Evolutionary conservation across 2,888 invertebrate genomes (phyloP).

Genomic region (Machimus atricapillus): DNA sequence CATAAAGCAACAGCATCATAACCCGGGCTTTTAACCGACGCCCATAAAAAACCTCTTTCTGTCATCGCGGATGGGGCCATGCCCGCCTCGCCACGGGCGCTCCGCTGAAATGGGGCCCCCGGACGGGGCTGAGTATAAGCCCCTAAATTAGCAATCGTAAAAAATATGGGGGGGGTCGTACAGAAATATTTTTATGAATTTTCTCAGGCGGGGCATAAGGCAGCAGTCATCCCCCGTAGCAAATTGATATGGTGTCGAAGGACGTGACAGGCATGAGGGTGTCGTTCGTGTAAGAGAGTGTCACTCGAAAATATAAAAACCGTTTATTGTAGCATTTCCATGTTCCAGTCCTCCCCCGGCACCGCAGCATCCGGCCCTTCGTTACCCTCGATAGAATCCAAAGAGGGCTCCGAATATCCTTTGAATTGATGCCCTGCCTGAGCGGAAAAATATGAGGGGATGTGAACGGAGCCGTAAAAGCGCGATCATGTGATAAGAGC

Average conservation of each 20-base stretch:
- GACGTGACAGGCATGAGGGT: conserved; percentile 41
- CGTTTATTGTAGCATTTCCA: conserved; percentile 45
- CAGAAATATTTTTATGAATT: conserved; percentile 46
- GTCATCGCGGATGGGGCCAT: neutral
- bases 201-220: conserved; percentile 36
- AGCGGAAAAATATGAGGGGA: conserved; percentile 26
- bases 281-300: conserved; percentile 25
- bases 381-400: conserved; percentile 38
- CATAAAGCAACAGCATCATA: conserved; percentile 39
- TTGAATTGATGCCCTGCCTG: conserved; percentile 9
- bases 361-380: conserved; percentile 18
- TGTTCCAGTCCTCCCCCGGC: conserved; percentile 26
- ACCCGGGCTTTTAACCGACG: conserved; percentile 10
- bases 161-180: conserved; percentile 27
- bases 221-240: conserved; percentile 26
- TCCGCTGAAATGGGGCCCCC: neutral
- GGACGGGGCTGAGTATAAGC: neutral
- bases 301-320: conserved; percentile 26
- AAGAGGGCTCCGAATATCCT: neutral
- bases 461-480: conserved; percentile 43
- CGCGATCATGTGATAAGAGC: conserved; percentile 47
- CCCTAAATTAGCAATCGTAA: conserved; percentile 38
- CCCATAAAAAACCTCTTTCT: conserved; percentile 28
- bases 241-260: conserved; percentile 46
- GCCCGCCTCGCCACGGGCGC: neutral